Percentiles rank a stretch among this genome's conserved stretches.
Conservation (phyloP, 2,888 invertebrate genomes). For the Erebia ligea region DNA sequence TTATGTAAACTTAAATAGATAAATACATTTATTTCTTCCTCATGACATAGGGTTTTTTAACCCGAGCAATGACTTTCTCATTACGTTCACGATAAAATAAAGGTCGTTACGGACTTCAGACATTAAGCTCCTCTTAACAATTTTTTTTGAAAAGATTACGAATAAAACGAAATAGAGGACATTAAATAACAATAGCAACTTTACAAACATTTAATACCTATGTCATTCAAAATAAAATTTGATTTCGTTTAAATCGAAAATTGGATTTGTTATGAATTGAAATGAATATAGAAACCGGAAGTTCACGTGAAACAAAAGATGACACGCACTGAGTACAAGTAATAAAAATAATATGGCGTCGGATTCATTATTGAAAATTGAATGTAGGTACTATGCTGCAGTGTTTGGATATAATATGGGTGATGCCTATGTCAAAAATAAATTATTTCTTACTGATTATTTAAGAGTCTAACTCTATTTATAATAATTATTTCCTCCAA, state of each 20-base stretch:
- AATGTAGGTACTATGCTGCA: neutral
- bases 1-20: slow-evolving; percentile 49
- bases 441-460: too few relatives aligned
- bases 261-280: too few relatives aligned
- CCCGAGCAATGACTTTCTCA: slow-evolving; percentile 44
- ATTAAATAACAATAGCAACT: too few relatives aligned
- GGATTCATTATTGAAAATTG: neutral
- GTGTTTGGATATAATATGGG: neutral
- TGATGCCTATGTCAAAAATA: too few relatives aligned
- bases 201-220: too few relatives aligned
- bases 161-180: too few relatives aligned
- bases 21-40: slow-evolving; percentile 47
- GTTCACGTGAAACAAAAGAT: slow-evolving; percentile 9
- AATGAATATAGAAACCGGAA: neutral
- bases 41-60: slow-evolving; percentile 44
- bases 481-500: too few relatives aligned
- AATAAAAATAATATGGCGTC: neutral
- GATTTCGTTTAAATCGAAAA: too few relatives aligned
- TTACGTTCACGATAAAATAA: slow-evolving; percentile 26
- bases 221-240: too few relatives aligned
- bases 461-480: too few relatives aligned
- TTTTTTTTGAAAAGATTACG: too few relatives aligned
- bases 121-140: neutral
- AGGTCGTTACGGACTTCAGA: neutral
- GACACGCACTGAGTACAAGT: neutral